Evolutionary conservation across 2,113 vertebrate species (phyloP).

Genomic region (Labeo rohita): DNA sequence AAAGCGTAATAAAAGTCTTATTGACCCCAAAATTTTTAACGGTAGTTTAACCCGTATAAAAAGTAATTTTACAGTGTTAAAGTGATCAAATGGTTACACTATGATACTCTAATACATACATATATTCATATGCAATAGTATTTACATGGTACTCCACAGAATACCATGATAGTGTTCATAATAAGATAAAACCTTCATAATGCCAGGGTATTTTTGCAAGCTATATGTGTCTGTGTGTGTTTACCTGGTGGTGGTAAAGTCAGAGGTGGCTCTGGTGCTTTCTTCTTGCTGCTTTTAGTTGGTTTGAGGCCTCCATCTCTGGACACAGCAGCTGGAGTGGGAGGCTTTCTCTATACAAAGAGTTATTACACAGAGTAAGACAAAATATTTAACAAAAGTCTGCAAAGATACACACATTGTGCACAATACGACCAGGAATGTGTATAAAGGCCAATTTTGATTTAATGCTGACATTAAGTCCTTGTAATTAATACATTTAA

Average conservation of each 20-base stretch:
- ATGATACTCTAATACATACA: not conserved
- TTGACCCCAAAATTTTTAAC: not conserved
- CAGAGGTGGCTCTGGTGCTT: slow-evolving; percentile 53
- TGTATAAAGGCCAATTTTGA: not conserved
- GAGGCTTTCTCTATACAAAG: slow-evolving; percentile 48
- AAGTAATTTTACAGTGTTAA: not conserved
- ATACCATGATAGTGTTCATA: not conserved
- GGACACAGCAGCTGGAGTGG: slow-evolving; percentile 43
- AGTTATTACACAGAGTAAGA: not conserved
- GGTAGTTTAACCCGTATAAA: not conserved
- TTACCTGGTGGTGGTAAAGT: slow-evolving; percentile 74
- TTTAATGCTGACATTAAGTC: not conserved
- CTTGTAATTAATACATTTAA: not conserved
- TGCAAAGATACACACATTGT: not conserved
- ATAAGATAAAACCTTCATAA: not conserved
- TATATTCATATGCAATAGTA: not conserved
- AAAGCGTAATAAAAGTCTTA: not conserved
- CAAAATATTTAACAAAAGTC: not conserved
- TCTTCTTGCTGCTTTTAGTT: slow-evolving; percentile 69
- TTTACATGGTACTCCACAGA: not conserved
- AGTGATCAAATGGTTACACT: not conserved
- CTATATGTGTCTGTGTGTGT: not conserved
- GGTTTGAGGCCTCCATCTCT: slow-evolving; percentile 78
- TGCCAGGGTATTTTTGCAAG: not conserved
- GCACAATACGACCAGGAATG: not conserved